Base-by-base conservation (phyloP, 2,113 vertebrate genomes). In the Thunnus maccoyii region DNA sequence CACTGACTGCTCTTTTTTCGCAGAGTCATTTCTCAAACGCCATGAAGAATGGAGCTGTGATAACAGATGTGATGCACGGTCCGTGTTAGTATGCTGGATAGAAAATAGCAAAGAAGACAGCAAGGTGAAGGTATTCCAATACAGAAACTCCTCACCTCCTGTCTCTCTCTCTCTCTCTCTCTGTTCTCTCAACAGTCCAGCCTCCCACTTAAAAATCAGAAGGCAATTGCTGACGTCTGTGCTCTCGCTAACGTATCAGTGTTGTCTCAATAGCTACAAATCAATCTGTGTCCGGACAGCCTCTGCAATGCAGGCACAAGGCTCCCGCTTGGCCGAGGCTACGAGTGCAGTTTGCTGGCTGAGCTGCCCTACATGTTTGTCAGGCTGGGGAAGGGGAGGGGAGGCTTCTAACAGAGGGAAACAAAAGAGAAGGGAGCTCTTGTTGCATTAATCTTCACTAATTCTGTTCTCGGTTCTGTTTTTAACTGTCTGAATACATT, bases 261-360 rank as follows among this genome's bases (percentile, higher is more conserved):
- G 90, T 90, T 87, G 90, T 91, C 92, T 94, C 84, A 57, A 79
- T 84, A 76, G 91, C 92, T 86, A 92, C 93, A 94, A 95, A 95
- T 95, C 93, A 94, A 92, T 92, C 73, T 77, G 84, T 18, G 67
- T 61, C 64, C 72, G 32, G 91, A 94, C 94, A 94, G 93, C 92
- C 93, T 92, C 94, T 87, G 94, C 94, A 95, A 91, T 95, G 94
- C 95, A 94, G 94, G 83, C 88, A 82, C 83, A 25, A 32, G 61
- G 73, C 85, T 88, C 66, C 67, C 11, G 47, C 79, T 69, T 41
- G 81, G 79, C 82, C 55, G 50, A 13, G 68, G 41, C 79, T 74
- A 13, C 61, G 5, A 41, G 69, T 20, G 71, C 63, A 64, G 67
- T 30, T 52, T 51, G 22, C 73, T 60, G 80, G 73, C 73, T 69